Evolutionary conservation across 2,888 invertebrate species (phyloP), one percentile per base, ranked within the genome.

Genomic region (Punctoribates punctum): DNA sequence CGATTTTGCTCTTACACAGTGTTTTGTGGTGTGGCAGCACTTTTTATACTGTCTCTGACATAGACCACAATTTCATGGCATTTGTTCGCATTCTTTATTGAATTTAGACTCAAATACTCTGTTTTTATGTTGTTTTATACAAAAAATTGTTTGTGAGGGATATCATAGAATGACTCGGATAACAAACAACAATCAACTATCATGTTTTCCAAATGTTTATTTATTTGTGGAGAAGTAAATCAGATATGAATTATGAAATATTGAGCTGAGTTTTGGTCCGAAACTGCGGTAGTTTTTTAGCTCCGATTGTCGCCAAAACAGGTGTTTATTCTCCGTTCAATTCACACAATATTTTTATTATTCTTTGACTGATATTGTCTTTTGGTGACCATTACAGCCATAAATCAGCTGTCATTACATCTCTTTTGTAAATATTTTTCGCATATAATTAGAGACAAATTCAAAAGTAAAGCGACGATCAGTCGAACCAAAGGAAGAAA

Each of bases 361-460:
- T 51, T 51, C 4, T 4, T 20, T 34, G 34, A 34, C 51, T 51
- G 17, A 51, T 20, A 51, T n/a, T 51, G 51, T 20, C 51, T 51
- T 51, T 51, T 51, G 13, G 20, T 51, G 6, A 17, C 54, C 3
- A 29, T 29, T 27, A 15, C 6, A 27, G 27, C 34, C 62, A 62
- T 62, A 62, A 62, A 25, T 62, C 29, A 62, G 62, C 62, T 62
- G 62, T 62, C 62, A 62, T 62, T 62, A 27, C 34, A 34, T 62
- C 1, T 27, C 62, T 62, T 62, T 62, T 27, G n/a, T n/a, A 20
- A 57, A 29, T 20, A 6, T 54, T n/a, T 54, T 62, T 62, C 15
- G 13, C 20, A 9, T 1, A 62, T 62, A 62, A 62, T 62, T 27
- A 29, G 27, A 62, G 34, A 62, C 62, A 62, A 62, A 62, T 62